Base-by-base conservation (phyloP, 64 coral and sea anemone genomes). In the Stichodactyla mertensii region DNA sequence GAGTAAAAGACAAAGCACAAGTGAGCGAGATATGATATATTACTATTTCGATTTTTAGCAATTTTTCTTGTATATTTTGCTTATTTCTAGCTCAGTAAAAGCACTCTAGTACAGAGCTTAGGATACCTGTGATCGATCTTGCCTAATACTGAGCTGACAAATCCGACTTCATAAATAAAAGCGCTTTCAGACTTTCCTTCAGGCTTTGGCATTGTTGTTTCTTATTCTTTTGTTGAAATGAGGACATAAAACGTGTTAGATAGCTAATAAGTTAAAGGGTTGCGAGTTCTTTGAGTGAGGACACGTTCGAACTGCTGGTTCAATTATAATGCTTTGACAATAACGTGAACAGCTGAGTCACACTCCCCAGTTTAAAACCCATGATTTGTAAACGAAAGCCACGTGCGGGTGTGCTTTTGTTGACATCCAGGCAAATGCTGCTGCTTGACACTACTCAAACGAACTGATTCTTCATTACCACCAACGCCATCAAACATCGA, bases 371-470 rank as follows among this genome's bases (percentile, higher is more conserved):
- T 74, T 74, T 74, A 74, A 74, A 74, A 28, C 69, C 69, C 69
- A 74, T 74, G 22, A 31, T 74, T 74, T 74, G 22, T 19, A 74
- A 74, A 74, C 69, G 69, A 31, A 74, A 23, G 69, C 69, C 69
- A 74, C 69, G 69, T 74, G 69, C 69, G 11, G 27, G 69, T 23
- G 69, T 74, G 69, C 69, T 74, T 74, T 74, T 74, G 69, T 74
- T 74, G 69, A 74, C 69, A 74, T 23, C 8, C 18, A n/a, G 18
- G 22, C 12, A 10, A 74, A 74, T 28, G 24, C 69, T 74, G 6
- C 27, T 23, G 2, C 10, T 70, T 70, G 66, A 70, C 66, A 70
- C 22, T 7, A 58, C 8, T 9, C 6, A 70, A 27, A 31, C 24
- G 69, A 74, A 74, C 69, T 74, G 69, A 74, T 27, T 10, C 14